Base-by-base conservation (phyloP, 2,888 invertebrate genomes). In the Hemicrepidius hirtus region DNA sequence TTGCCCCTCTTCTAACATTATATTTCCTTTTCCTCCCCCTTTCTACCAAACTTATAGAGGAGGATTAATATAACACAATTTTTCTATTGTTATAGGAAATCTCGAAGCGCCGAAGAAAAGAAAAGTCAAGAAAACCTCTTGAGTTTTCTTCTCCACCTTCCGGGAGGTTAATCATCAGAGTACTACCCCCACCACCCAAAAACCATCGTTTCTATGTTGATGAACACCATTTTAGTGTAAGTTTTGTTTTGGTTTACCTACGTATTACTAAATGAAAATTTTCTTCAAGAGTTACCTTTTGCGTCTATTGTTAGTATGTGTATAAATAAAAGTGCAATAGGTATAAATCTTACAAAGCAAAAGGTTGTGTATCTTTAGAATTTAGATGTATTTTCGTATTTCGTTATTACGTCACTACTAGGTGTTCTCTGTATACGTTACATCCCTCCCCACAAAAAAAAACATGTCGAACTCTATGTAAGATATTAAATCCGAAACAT, bases 401-500 rank as follows among this genome's bases (percentile, higher is more conserved):
- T 21, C 12, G 20, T 21, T 53, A 20, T 21, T 16, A 21, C 53
- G 10, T 16, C 41, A 18, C 46, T 21, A 18, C 46, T 41, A 49
- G 63, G 49, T 63, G 63, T 63, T 32, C 46, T 49, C 46, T 49
- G 63, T 63, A n/a, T n/a, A 63, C 46, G 16, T 13, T 41, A 24
- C 24, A 24, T 5, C 24, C 24, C 46, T 5, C 44, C 13, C 44
- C 16, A 5, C 2, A n/a, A 13, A 13, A 41, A n/a, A n/a, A 13
- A 41, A 41, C 40, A 41, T 41, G 13, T 32, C n/a, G 40, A 41
- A 13, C 40, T 32, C 2, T 18, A 28, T 32, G 32, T 55, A 55
- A 50, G 20, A 55, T 55, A 28, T 12, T n/a, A 40, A 65, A 65
- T 77, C 72, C 70, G 79, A 80, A 78, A 83, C 84, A 82, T 84